Evolutionary conservation across 2,888 invertebrate species (phyloP).

Genomic region (Allygus modestus): DNA sequence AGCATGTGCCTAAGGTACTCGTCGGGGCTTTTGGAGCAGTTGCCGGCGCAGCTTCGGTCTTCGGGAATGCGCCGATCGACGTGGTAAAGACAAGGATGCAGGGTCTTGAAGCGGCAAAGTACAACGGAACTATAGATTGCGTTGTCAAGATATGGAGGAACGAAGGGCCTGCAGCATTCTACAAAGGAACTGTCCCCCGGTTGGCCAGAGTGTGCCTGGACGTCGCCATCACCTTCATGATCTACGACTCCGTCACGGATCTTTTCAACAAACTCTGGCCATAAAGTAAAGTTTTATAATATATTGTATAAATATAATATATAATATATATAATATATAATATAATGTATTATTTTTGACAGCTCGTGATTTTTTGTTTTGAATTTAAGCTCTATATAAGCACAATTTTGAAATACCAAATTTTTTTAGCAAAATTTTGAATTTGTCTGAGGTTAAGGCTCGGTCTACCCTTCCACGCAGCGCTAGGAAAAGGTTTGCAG

Average conservation of each 20-base stretch:
- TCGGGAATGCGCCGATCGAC: constrained; percentile 99
- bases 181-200: constrained; percentile 98
- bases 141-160: constrained; percentile 92
- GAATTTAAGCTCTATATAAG: no score
- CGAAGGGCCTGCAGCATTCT: constrained; percentile 98
- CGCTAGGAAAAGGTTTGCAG: no score
- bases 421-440: no score
- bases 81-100: constrained; percentile 99
- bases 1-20: constrained; percentile 89
- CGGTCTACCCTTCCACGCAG: no score
- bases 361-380: no score
- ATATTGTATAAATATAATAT: no score
- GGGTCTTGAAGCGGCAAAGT: constrained; percentile 87
- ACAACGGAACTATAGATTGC: constrained; percentile 96
- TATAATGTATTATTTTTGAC: no score
- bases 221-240: constrained; percentile 99
- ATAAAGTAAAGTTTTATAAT: background rate
- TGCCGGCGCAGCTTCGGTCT: constrained; percentile 97
- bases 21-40: constrained; percentile 94
- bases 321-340: no score
- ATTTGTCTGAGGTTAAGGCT: no score
- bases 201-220: constrained; percentile 97
- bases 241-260: constrained; percentile 99
- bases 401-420: no score
- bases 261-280: constrained; percentile 78